Percentiles rank a stretch among this genome's conserved stretches.
These are phyloP conservation scores for Orius insidiosus DNA, from an alignment of 1,140 invertebrate genomes.

Conservation along the genomic window DNA sequence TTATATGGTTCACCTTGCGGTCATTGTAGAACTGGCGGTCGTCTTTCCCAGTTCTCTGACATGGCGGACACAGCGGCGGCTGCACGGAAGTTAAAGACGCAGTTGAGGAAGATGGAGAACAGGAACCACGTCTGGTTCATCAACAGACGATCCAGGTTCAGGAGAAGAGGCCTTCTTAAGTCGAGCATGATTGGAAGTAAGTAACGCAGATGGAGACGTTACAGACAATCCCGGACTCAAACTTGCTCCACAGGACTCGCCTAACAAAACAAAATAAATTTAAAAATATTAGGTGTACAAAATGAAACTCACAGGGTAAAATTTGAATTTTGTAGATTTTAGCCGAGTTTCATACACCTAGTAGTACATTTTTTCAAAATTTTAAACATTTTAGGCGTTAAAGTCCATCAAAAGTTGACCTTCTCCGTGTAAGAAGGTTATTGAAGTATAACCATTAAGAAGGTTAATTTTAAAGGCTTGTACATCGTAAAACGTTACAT, in stretches of 20 bases:
- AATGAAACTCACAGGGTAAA: too few species aligned
- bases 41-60: constrained; percentile 26
- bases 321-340: too few species aligned
- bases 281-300: too few species aligned
- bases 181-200: constrained; percentile 50
- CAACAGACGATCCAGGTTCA: constrained; percentile 29
- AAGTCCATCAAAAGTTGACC: too few species aligned
- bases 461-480: too few species aligned
- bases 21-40: constrained; percentile 31
- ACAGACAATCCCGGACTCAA: constrained; percentile 27
- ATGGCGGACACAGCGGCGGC: constrained; percentile 25
- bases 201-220: constrained; percentile 37
- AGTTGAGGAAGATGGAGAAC: constrained; percentile 32
- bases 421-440: too few species aligned
- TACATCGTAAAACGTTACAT: constrained; percentile 14
- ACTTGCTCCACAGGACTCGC: constrained; percentile 20
- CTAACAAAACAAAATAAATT: constrained; percentile 10
- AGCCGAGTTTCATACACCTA: too few species aligned
- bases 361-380: too few species aligned
- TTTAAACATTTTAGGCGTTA: too few species aligned
- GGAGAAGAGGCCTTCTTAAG: constrained; percentile 34
- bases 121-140: constrained; percentile 28
- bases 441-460: too few species aligned
- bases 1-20: constrained; percentile 20
- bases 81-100: constrained; percentile 24